Percentiles rank a stretch among this genome's conserved stretches.
Evolutionary conservation across 1,140 invertebrate genomes (phyloP).

Genomic region (Drosophila repleta): DNA sequence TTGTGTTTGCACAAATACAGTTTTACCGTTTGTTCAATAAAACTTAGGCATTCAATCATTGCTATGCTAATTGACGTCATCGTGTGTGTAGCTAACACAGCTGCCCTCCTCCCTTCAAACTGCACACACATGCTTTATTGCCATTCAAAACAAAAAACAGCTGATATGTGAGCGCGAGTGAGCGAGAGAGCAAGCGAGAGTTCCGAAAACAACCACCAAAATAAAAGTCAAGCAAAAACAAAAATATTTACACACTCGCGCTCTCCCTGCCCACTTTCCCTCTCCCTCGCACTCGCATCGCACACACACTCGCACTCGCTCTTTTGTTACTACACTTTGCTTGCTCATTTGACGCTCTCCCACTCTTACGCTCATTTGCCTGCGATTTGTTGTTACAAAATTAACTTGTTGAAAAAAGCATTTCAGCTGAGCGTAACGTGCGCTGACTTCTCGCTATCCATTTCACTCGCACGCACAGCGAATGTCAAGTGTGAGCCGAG

Average conservation of each 20-base stretch:
- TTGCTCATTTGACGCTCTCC: conserved; percentile 9
- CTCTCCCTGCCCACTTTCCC: neutral
- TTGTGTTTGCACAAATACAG: conserved; percentile 18
- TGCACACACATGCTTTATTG: conserved; percentile 59
- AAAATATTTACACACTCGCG: conserved; percentile 1
- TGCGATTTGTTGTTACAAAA: conserved; percentile 30
- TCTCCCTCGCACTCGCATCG: neutral
- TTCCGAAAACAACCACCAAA: conserved; percentile 27
- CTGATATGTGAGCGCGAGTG: conserved; percentile 46
- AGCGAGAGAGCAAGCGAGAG: neutral
- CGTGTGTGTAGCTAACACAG: neutral
- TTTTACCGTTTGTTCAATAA: conserved; percentile 16
- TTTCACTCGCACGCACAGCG: conserved; percentile 14
- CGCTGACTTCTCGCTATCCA: conserved; percentile 1
- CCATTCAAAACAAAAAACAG: conserved; percentile 74
- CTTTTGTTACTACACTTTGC: no score
- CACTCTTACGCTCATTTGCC: conserved; percentile 9
- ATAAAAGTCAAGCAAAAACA: conserved; percentile 23
- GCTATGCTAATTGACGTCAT: conserved; percentile 39
- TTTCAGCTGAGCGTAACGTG: conserved; percentile 9
- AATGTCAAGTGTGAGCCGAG: conserved; percentile 16
- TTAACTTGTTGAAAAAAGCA: conserved; percentile 51
- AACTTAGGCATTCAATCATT: conserved; percentile 13
- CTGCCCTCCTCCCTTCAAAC: neutral
- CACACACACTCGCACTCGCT: no score